Conservation (phyloP, 2,888 invertebrate species). For the Volucella zonaria region DNA sequence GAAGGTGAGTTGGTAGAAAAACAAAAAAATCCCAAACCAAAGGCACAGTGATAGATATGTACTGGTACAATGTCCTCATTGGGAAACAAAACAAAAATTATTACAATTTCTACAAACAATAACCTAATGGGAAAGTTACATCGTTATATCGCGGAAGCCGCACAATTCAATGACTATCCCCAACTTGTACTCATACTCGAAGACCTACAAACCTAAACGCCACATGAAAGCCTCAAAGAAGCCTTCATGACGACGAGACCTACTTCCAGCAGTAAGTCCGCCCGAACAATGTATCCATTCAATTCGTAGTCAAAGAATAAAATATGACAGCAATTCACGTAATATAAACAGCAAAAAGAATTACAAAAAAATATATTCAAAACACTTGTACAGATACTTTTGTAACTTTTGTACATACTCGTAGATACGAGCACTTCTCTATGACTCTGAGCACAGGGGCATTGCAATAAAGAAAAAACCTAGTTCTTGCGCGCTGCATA, state of each 20-base stretch:
- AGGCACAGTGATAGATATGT: neutral
- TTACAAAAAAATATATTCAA: neutral
- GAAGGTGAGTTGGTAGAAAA: no score
- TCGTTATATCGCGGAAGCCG: constrained; percentile 54
- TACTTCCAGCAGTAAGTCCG: constrained; percentile 28
- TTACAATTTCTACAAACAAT: neutral
- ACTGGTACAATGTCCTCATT: neutral
- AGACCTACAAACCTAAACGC: constrained; percentile 33
- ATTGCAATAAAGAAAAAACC: neutral
- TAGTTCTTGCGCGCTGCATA: constrained; percentile 16
- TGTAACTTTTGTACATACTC: no score
- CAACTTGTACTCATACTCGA: neutral
- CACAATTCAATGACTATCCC: constrained; percentile 43
- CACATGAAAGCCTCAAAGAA: constrained; percentile 16
- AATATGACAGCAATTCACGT: constrained; percentile 31
- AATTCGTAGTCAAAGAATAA: constrained; percentile 19
- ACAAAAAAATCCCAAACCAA: neutral
- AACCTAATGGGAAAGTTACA: constrained; percentile 51
- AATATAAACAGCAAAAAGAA: neutral
- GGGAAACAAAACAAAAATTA: neutral
- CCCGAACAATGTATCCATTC: constrained; percentile 18
- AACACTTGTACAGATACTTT: neutral
- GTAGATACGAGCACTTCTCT: no score
- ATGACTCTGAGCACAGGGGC: no score
- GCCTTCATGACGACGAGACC: constrained; percentile 40